Evolutionary conservation across 2,113 vertebrate species (phyloP).

Genomic region (Illadopsis cleaveri): DNA sequence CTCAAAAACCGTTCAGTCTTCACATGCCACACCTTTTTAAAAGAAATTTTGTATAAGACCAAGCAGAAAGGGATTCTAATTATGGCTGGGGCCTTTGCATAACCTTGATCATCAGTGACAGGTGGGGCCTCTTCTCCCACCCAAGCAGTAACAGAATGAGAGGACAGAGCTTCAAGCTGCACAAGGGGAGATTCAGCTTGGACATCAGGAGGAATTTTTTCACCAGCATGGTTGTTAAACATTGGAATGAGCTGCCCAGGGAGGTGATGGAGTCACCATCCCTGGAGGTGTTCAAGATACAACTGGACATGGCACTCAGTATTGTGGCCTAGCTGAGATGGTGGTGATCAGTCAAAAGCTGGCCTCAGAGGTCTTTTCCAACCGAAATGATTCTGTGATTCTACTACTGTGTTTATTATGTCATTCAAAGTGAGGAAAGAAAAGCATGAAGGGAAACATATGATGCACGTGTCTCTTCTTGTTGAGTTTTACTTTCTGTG

Average conservation of each 20-base stretch:
- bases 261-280: background rate
- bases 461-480: background rate
- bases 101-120: background rate
- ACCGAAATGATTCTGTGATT: background rate
- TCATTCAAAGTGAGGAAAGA: background rate
- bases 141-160: background rate
- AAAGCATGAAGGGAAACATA: background rate
- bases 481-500: background rate
- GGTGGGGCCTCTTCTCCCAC: background rate
- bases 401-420: background rate
- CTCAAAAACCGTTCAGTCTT: background rate
- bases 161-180: background rate
- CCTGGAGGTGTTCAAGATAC: background rate
- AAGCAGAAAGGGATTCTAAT: background rate
- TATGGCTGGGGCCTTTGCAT: background rate
- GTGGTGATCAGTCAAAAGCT: background rate
- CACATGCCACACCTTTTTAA: background rate
- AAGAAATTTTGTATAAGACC: background rate
- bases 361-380: background rate
- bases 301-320: background rate
- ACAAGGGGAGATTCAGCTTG: background rate
- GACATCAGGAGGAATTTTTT: background rate
- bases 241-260: background rate
- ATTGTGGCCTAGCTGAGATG: background rate
- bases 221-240: background rate